Conservation (phyloP, 2,113 vertebrate genomes). For the Mesocricetus auratus region DNA sequence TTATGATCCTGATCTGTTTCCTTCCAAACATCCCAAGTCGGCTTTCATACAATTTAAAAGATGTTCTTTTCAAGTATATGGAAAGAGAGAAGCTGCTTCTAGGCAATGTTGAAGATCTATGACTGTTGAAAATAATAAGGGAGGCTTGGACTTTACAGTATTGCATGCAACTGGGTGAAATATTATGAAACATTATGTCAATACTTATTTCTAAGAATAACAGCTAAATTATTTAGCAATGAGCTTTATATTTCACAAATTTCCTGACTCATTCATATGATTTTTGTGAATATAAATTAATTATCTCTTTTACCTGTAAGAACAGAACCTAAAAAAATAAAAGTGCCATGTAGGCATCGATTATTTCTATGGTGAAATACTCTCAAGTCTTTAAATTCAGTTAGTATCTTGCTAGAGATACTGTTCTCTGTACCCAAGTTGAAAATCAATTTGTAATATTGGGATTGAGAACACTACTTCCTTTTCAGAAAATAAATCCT, state of each 20-base stretch:
- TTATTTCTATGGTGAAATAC: background rate
- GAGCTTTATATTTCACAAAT: background rate
- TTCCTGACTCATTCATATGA: background rate
- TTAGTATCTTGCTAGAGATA: background rate
- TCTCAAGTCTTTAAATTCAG: slow-evolving; percentile 25
- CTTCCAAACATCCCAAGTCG: background rate
- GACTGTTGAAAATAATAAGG: background rate
- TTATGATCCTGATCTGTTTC: background rate
- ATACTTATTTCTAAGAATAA: background rate
- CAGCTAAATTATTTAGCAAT: background rate
- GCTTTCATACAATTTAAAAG: background rate
- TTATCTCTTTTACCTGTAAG: background rate
- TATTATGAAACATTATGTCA: background rate
- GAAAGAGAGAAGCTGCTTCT: background rate
- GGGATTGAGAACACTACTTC: background rate
- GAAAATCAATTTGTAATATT: slow-evolving; percentile 47
- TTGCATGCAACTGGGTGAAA: background rate
- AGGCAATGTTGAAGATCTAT: background rate
- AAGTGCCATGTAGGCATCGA: background rate
- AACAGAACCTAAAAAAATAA: slow-evolving; percentile 4
- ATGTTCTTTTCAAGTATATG: slow-evolving; percentile 14
- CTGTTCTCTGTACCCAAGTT: background rate
- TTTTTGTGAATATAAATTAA: slow-evolving; percentile 39
- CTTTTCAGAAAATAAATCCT: slow-evolving; percentile 55
- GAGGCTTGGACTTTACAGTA: background rate